Base-by-base conservation (phyloP, 2,797 vertebrate species). In the Labeo calbasu region DNA sequence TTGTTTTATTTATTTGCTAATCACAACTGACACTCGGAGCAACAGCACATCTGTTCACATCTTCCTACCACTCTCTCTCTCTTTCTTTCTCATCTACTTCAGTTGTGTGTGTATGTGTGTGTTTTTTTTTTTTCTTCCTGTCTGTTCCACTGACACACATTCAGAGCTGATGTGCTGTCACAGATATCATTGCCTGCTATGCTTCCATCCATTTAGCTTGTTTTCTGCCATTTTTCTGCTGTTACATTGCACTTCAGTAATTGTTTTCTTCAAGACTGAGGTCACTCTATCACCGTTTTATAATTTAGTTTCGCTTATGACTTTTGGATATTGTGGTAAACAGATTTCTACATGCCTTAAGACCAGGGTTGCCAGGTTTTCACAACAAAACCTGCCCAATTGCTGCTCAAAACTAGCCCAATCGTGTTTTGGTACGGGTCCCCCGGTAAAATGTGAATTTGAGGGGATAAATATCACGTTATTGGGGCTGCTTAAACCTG, bases 1-100 rank as follows among this genome's bases (percentile, higher is more conserved):
- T 68, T 83, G 72, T 83, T 83, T 83, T 76, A 40, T 72, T 76
- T 87, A 80, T 86, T 85, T 40, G 25, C 86, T 86, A 86, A 87
- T 84, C 59, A 81, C 43, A 73, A 51, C 77, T 71, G 86, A 81
- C 84, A 72, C 63, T 71, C 53, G n/a, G 72, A 70, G 72, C 84
- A 80, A 77, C 71, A 65, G 43, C 61, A 23, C 86, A 87, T 76
- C 77, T 87, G 86, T 83, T 83, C 81, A 77, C 61, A 57, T 79
- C 65, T 86, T 79, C 57, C 68, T 36, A 8, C 7, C 55, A 25
- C 43, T 65, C 23, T 69, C 53, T 36, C 32, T 53, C 51, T 43
- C 76, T 66, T 81, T 25, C 51, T 76, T 59, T 40, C 28, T 57
- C 57, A 7, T 55, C n/a, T 50, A 72, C 40, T 48, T 71, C 0